These are phyloP conservation scores for Muntiacus muntjak DNA, from an alignment of 2,113 vertebrate genomes.

Conservation along the genomic window DNA sequence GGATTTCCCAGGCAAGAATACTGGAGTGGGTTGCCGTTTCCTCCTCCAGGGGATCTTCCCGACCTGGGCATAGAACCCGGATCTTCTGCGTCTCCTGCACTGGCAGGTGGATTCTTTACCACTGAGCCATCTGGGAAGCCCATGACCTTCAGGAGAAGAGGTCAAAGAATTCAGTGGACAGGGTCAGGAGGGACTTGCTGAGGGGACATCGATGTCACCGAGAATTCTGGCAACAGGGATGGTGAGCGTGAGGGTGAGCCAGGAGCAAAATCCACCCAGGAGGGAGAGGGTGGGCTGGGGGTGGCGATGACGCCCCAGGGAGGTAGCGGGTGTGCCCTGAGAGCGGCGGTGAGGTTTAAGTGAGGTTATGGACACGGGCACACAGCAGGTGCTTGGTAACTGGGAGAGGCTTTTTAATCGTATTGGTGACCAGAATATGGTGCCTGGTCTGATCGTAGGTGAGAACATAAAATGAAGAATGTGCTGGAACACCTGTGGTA, in stretches of 20 bases:
- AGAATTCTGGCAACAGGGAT: not conserved
- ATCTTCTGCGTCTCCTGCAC: not conserved
- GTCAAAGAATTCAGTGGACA: not conserved
- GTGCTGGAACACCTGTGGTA: not conserved
- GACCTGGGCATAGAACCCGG: not conserved
- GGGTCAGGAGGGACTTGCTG: not conserved
- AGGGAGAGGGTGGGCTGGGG: rapidly evolving
- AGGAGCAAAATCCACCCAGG: not conserved
- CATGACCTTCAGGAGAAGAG: not conserved
- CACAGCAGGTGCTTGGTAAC: not conserved
- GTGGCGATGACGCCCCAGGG: not conserved
- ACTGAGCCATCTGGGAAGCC: not conserved
- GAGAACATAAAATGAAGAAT: not conserved
- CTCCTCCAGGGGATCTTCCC: not conserved
- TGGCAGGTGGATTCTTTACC: not conserved
- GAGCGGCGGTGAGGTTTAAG: not conserved
- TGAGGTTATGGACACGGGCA: rapidly evolving
- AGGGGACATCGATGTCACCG: not conserved
- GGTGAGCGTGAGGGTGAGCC: not conserved
- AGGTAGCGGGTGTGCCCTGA: rapidly evolving
- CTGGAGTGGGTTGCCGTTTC: not conserved
- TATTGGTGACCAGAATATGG: not conserved
- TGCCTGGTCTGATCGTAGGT: not conserved
- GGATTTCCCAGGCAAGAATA: not conserved
- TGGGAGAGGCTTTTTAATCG: not conserved